Evolutionary conservation across 2,113 vertebrate species (phyloP).

Genomic region (Strix uralensis): DNA sequence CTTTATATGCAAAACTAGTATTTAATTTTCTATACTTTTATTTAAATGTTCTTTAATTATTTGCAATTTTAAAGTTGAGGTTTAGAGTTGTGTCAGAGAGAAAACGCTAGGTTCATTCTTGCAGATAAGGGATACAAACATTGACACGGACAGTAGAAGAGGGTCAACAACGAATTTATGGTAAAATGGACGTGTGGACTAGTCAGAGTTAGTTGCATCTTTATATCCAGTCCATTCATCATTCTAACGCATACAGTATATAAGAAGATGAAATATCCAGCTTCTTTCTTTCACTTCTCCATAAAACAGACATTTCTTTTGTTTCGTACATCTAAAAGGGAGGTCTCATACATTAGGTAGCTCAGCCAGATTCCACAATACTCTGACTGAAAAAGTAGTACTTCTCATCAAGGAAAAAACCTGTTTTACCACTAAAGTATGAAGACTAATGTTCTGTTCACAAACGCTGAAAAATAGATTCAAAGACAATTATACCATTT

Average conservation of each 20-base stretch:
- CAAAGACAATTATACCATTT: not conserved
- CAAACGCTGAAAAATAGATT: not conserved
- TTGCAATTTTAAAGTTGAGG: conserved; percentile 33
- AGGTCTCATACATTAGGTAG: not conserved
- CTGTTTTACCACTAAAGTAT: not conserved
- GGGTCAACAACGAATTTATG: not conserved
- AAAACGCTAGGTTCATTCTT: not conserved
- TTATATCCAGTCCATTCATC: not conserved
- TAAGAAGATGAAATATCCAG: not conserved
- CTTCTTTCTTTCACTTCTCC: not conserved
- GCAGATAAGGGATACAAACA: not conserved
- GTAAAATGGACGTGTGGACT: not conserved
- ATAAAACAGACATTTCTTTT: not conserved
- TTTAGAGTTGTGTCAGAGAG: conserved; percentile 17
- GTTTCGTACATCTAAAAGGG: not conserved
- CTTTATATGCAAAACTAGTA: conserved; percentile 64
- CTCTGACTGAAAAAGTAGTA: not conserved
- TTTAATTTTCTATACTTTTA: conserved; percentile 61
- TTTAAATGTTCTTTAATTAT: conserved; percentile 63
- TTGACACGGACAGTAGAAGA: not conserved
- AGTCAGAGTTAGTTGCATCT: not conserved
- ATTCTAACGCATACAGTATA: not conserved
- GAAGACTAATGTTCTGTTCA: not conserved
- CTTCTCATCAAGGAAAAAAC: not conserved
- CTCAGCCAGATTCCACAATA: not conserved